Conservation (phyloP, 2,113 vertebrate genomes). For the Microtus pennsylvanicus region DNA sequence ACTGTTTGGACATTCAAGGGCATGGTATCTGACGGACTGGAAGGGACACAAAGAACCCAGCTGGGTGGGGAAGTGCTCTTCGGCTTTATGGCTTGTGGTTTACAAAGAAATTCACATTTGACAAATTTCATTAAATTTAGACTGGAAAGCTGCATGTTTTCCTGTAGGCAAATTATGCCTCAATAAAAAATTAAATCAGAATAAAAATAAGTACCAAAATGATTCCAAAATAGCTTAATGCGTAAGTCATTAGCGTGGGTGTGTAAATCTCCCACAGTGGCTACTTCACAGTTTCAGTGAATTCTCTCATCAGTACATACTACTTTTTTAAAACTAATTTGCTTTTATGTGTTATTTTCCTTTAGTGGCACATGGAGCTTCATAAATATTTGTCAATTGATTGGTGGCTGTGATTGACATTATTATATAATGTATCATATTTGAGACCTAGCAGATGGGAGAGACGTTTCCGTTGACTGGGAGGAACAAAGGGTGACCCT, state of each 20-base stretch:
- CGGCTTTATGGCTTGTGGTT: not conserved
- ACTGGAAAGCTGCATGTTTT: not conserved
- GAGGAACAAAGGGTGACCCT: not conserved
- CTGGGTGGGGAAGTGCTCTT: not conserved
- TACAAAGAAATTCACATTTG: not conserved
- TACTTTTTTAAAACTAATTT: not conserved
- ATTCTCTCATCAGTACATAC: not conserved
- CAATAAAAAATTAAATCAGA: not conserved
- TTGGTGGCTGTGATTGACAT: not conserved
- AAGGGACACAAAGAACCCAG: not conserved
- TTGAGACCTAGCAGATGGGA: not conserved
- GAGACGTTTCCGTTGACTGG: not conserved
- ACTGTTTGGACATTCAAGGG: not conserved
- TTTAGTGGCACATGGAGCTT: not conserved
- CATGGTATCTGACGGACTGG: not conserved
- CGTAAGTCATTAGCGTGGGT: not conserved
- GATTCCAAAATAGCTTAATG: not conserved
- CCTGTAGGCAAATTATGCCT: not conserved
- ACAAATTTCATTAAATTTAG: not conserved
- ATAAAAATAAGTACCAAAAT: not conserved
- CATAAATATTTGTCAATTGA: not conserved
- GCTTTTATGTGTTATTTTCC: not conserved
- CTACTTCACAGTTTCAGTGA: slow-evolving; percentile 1
- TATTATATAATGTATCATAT: not conserved
- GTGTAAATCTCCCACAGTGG: not conserved